Evolutionary conservation across 2,888 invertebrate genomes (phyloP), one percentile per base, ranked within the genome.

Genomic region (Teleogryllus oceanicus): DNA sequence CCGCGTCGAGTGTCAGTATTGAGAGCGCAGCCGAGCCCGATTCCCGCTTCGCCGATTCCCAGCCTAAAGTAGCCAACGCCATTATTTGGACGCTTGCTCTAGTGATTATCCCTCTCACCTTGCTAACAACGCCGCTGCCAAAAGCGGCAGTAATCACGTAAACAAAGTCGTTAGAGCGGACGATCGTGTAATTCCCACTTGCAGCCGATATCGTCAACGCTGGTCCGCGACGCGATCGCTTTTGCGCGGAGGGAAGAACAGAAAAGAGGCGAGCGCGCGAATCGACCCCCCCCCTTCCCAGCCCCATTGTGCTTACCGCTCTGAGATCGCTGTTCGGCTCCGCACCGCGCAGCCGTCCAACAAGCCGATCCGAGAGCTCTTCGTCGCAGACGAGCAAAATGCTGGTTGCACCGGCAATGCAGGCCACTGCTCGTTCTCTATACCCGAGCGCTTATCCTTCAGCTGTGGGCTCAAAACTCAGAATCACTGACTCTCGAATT

Each of bases 61-160:
- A 37, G 37, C 37, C 37, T 37, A 37, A 62, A 62, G n/a, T 62
- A 62, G 62, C 62, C 62, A 62, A 62, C 62, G n/a, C 62, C 62
- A 62, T 62, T 62, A 62, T 62, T 62, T 62, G 13, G 62, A 62
- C 62, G 62, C 62, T 62, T 62, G 62, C 62, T 62, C 11, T 16
- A 13, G n/a, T n/a, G 62, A 62, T 62, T 62, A 11, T 62, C 62
- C 62, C 62, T n/a, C 16, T 62, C 62, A 62, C 16, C 62, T 62
- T 62, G 62, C n/a, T 62, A 62, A 62, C 62, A 62, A 62, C 62
- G 62, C 62, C n/a, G 62, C 62, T 62, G n/a, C 62, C 62, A 13
- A 62, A n/a, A 62, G n/a, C 62, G 62, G 37, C 62, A 18, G 62
- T n/a, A 62, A 62, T 62, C 62, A 62, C 62, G 62, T 62, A 62